Evolutionary conservation across 2,888 invertebrate species (phyloP).

Genomic region (Troides aeacus): DNA sequence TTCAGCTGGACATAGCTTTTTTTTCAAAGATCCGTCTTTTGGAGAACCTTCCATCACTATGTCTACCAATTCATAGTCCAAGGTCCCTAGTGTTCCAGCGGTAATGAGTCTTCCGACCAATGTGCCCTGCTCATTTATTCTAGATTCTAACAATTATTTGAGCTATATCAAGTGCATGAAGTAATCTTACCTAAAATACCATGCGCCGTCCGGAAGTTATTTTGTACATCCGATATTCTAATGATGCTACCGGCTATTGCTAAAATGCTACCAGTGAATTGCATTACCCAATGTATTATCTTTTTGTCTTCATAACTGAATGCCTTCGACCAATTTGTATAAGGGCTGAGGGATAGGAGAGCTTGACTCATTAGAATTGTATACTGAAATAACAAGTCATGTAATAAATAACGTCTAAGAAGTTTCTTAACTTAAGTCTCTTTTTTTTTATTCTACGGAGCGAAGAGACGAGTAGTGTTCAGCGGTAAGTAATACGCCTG

Average conservation of each 20-base stretch:
- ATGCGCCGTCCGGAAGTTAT: conserved; percentile 42
- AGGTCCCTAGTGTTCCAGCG: too few species aligned
- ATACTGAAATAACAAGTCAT: conserved; percentile 48
- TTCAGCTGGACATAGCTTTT: too few species aligned
- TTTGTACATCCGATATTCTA: conserved; percentile 35
- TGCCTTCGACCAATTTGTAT: conserved; percentile 48
- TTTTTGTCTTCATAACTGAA: conserved; percentile 48
- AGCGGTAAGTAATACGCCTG: too few species aligned
- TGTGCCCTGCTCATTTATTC: too few species aligned
- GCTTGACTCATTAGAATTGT: conserved; percentile 57
- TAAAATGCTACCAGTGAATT: conserved; percentile 50
- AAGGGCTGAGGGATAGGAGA: conserved; percentile 47
- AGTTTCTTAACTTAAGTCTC: not conserved
- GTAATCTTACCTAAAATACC: conserved; percentile 52
- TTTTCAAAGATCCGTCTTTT: too few species aligned
- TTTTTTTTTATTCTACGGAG: too few species aligned
- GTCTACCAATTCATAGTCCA: too few species aligned
- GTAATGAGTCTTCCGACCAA: too few species aligned
- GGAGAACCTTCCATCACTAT: too few species aligned
- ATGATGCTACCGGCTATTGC: conserved; percentile 51
- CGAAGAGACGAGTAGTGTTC: too few species aligned
- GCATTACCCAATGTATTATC: conserved; percentile 49
- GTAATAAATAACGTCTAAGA: not conserved
- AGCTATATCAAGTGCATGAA: not conserved
- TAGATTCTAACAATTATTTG: too few species aligned